phyloP scores from a whole-genome alignment of 2,888 invertebrate species.

The Leptinotarsa juncta region DNA sequence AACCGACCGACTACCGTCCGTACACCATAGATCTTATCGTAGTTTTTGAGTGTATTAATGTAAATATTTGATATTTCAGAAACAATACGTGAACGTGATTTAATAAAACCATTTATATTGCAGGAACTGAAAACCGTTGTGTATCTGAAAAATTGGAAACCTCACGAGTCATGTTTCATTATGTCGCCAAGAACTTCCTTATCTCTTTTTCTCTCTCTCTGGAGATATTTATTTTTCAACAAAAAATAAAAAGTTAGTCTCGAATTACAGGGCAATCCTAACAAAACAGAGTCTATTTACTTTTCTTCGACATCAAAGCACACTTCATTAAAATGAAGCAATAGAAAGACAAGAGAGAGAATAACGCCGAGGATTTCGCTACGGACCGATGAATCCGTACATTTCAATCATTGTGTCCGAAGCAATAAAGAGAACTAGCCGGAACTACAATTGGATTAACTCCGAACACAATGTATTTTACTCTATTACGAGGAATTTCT shows the following conservation, averaged over 20 bases:
- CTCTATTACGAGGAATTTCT: slow-evolving; percentile 47
- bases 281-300: slow-evolving; percentile 48
- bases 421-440: slow-evolving; percentile 47
- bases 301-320: slow-evolving; percentile 40
- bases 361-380: slow-evolving; percentile 34
- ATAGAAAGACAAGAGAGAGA: slow-evolving; percentile 33
- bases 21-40: too few relatives aligned
- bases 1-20: too few relatives aligned
- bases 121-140: too few relatives aligned
- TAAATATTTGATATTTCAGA: too few relatives aligned
- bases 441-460: slow-evolving; percentile 48
- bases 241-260: background rate
- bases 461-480: slow-evolving; percentile 47
- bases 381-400: slow-evolving; percentile 42
- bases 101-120: too few relatives aligned
- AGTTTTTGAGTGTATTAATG: too few relatives aligned
- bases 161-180: too few relatives aligned
- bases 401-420: slow-evolving; percentile 48
- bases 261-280: slow-evolving; percentile 29
- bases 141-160: too few relatives aligned
- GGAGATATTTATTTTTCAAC: background rate
- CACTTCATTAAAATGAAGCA: slow-evolving; percentile 38
- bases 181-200: too few relatives aligned
- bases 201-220: background rate
- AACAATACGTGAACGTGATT: too few relatives aligned